Evolutionary conservation across 2,797 vertebrate species (phyloP), one percentile per base, ranked within the genome.

Genomic region (Pseudopleuronectes americanus): DNA sequence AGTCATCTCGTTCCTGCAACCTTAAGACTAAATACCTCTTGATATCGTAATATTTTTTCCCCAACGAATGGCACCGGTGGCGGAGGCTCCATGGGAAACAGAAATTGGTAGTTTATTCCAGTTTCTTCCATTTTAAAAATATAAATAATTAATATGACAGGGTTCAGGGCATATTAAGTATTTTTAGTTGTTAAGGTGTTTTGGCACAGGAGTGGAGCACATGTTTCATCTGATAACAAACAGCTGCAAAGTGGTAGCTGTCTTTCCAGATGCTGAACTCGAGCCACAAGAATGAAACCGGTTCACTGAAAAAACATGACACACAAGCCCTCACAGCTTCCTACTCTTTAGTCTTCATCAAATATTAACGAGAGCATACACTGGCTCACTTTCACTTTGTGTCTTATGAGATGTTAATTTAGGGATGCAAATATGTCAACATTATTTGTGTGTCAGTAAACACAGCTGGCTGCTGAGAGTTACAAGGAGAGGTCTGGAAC

Each of bases 391-490:
- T 48, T 54, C 62, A 43, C 58, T 60, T 21, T 45, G 33, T 36
- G 51, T 51, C 57, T 59, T 45, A 4, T 4, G 3, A 73, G 64
- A 76, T 0, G 0, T 57, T 71, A 63, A 70, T 81, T 79, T 78
- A 76, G 21, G 53, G 33, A 74, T 79, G 71, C 58, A 84, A 80
- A 81, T 81, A 58, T 68, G 52, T 66, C 68, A 52, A 22, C 77
- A 57, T 64, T 9, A 73, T 64, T 36, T 59, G 68, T 47, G 33
- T 69, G 75, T 72, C 64, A 57, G 78, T 69, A 28, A 81, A 76
- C 58, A 57, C 68, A 73, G 64, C 51, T 54, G 47, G 49, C 36
- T 49, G 53, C 57, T 28, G 57, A 64, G 26, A 45, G 41, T 58
- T 49, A 41, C 17, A 23, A 19, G 4, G 36, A n/a, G 57, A 51